These are phyloP conservation scores for Thaleichthys pacificus DNA, from an alignment of 2,797 vertebrate genomes.

Conservation along the genomic window DNA sequence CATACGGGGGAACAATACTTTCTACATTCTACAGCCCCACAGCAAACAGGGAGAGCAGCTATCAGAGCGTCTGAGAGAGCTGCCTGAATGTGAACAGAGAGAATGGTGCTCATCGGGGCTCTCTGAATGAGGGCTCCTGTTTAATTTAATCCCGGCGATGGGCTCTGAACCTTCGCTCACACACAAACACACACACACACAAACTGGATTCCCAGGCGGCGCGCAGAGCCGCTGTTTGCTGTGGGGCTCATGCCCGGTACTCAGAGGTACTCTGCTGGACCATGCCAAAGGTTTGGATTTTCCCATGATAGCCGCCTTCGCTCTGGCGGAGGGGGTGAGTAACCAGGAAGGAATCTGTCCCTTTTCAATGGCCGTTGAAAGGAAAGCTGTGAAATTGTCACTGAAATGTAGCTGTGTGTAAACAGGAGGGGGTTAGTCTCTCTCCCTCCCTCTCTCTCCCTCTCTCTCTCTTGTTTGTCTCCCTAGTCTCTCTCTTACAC, in stretches of 20 bases:
- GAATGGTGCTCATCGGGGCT: constrained; percentile 49
- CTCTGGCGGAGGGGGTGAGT: constrained; percentile 68
- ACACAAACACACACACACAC: constrained; percentile 67
- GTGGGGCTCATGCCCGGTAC: constrained; percentile 61
- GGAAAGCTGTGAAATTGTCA: constrained; percentile 80
- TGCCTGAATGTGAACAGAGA: constrained; percentile 67
- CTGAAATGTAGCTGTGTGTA: constrained; percentile 76
- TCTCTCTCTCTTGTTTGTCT: constrained; percentile 57
- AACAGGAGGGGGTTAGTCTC: constrained; percentile 53
- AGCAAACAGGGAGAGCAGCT: constrained; percentile 71
- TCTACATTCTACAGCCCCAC: constrained; percentile 57
- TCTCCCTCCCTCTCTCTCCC: constrained; percentile 23
- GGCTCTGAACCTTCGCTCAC: constrained; percentile 66
- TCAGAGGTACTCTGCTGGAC: constrained; percentile 69
- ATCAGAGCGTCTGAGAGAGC: constrained; percentile 65
- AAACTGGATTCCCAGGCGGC: constrained; percentile 71
- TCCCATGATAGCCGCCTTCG: constrained; percentile 74
- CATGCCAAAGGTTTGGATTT: constrained; percentile 81
- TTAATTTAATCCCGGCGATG: constrained; percentile 71
- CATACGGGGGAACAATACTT: constrained; percentile 63
- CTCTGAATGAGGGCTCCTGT: constrained; percentile 70
- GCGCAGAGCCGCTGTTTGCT: constrained; percentile 72
- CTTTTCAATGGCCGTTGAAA: constrained; percentile 78
- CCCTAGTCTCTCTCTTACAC: constrained; percentile 34
- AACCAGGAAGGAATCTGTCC: constrained; percentile 81